phyloP scores from a whole-genome alignment of 2,797 vertebrate genomes.

The Chelonia mydas region DNA sequence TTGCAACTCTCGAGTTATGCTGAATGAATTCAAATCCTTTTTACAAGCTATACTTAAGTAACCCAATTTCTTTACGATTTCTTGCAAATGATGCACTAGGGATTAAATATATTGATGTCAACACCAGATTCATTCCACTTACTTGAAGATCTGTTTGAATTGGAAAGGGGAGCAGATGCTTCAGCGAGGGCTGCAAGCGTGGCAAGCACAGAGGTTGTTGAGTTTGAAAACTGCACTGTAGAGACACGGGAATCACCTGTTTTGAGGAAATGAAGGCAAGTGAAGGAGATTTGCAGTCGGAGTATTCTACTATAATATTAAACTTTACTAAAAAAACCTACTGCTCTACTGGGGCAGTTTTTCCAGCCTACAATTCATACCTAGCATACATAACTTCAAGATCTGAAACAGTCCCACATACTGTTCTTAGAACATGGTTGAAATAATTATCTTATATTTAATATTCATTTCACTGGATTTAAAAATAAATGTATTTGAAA shows the following conservation, averaged over 20 bases:
- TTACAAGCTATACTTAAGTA: neutral
- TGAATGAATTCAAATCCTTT: neutral
- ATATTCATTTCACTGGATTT: neutral
- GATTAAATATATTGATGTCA: neutral
- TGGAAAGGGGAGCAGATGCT: conserved; percentile 61
- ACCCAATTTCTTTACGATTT: neutral
- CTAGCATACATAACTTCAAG: neutral
- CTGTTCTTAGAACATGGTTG: neutral
- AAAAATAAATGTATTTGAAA: neutral
- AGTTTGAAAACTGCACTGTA: conserved; percentile 30
- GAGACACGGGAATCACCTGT: conserved; percentile 59
- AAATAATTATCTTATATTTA: neutral
- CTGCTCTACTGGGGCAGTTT: neutral
- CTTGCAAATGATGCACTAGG: neutral
- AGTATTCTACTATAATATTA: rapidly evolving
- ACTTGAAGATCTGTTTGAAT: conserved; percentile 44
- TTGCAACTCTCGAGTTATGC: neutral
- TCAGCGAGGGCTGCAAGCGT: conserved; percentile 76
- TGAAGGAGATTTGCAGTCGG: neutral
- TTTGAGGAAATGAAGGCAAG: neutral
- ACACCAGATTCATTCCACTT: neutral
- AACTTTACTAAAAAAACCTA: neutral
- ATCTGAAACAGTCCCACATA: neutral
- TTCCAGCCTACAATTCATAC: neutral
- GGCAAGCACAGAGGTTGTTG: conserved; percentile 73